phyloP scores from a whole-genome alignment of 2,888 invertebrate species.

The Embidobia sp. region DNA sequence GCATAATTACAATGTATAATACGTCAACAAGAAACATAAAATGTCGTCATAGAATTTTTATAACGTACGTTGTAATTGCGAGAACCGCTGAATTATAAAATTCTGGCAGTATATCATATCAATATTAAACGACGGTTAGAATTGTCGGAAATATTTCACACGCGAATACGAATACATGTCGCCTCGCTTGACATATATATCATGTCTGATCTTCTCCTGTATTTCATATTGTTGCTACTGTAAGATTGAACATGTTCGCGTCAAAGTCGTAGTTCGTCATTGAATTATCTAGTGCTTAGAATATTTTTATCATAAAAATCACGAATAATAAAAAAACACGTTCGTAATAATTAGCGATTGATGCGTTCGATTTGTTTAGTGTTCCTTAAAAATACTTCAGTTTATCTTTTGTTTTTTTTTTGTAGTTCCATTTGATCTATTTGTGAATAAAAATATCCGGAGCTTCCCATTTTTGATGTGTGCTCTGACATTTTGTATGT shows the following conservation, averaged over 20 bases:
- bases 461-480: slow-evolving; percentile 21
- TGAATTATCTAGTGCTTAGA: slow-evolving; percentile 6
- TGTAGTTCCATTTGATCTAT: slow-evolving; percentile 1
- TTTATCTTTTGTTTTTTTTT: neutral
- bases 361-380: neutral
- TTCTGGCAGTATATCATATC: slow-evolving; percentile 51
- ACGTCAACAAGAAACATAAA: slow-evolving; percentile 26
- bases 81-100: slow-evolving; percentile 51
- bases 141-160: slow-evolving; percentile 7
- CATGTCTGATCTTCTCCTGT: neutral
- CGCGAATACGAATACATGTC: neutral
- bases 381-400: slow-evolving; percentile 21
- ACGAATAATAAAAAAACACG: slow-evolving; percentile 11
- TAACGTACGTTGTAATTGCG: slow-evolving; percentile 29
- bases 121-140: slow-evolving; percentile 28
- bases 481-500: slow-evolving; percentile 8
- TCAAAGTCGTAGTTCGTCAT: slow-evolving; percentile 18
- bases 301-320: slow-evolving; percentile 10
- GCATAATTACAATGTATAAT: slow-evolving; percentile 10
- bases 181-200: slow-evolving; percentile 13
- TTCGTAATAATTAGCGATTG: slow-evolving; percentile 10
- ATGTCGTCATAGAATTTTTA: slow-evolving; percentile 27
- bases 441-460: slow-evolving; percentile 30
- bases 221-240: slow-evolving; percentile 1
- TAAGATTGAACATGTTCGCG: slow-evolving; percentile 21